Evolutionary conservation across 2,888 invertebrate species (phyloP).

Genomic region (Luperina nickerlii): DNA sequence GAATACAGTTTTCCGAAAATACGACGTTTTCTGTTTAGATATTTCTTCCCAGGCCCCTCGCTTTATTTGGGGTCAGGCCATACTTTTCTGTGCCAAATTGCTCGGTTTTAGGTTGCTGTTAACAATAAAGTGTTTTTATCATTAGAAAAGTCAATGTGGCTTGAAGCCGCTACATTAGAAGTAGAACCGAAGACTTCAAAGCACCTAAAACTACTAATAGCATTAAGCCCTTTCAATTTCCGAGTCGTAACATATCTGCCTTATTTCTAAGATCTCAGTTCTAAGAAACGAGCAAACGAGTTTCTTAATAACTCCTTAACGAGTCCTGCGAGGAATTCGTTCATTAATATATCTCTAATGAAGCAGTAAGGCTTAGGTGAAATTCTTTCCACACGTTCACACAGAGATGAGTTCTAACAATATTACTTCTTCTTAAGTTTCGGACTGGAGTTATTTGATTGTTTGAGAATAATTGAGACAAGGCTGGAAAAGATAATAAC

Average conservation of each 20-base stretch:
- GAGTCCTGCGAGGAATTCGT: conserved; percentile 39
- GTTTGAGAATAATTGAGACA: conserved; percentile 2
- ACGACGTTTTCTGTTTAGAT: not conserved
- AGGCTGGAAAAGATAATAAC: not conserved
- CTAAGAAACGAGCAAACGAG: conserved; percentile 40
- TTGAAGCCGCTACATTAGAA: not conserved
- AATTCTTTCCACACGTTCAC: conserved; percentile 30
- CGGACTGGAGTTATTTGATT: not conserved
- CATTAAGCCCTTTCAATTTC: not conserved
- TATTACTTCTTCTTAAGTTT: conserved; percentile 25
- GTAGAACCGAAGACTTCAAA: not conserved
- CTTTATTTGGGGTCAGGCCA: not conserved
- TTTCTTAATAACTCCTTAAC: conserved; percentile 44
- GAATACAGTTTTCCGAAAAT: not conserved
- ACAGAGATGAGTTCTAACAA: conserved; percentile 7
- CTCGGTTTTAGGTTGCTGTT: not conserved
- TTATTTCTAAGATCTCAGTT: conserved; percentile 8
- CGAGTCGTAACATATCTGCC: not conserved
- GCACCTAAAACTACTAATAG: not conserved
- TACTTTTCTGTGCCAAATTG: not conserved
- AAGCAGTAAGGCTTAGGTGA: conserved; percentile 34
- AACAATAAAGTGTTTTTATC: not conserved
- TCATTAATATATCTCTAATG: conserved; percentile 58
- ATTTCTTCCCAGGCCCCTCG: not conserved
- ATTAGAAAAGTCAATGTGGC: not conserved